These are phyloP conservation scores for Carcharodon carcharias DNA, from an alignment of 2,797 vertebrate species.

Conservation along the genomic window DNA sequence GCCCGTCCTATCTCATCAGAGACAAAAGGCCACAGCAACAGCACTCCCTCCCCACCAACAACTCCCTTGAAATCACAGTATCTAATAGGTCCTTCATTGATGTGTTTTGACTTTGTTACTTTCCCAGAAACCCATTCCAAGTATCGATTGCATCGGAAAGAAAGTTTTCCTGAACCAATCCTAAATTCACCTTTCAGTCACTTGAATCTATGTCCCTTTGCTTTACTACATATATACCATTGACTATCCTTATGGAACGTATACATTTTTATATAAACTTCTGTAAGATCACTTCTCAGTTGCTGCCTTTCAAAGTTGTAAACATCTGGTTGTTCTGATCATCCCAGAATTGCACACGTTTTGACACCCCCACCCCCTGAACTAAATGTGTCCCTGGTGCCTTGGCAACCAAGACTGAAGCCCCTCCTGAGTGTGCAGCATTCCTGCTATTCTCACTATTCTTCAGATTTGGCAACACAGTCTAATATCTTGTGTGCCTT, in stretches of 20 bases:
- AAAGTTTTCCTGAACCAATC: neutral
- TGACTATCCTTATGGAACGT: neutral
- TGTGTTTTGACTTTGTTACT: neutral
- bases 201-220: neutral
- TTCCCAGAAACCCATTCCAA: neutral
- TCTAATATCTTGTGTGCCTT: neutral
- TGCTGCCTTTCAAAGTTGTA: neutral
- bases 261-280: no score
- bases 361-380: neutral
- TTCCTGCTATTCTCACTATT: neutral
- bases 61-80: neutral
- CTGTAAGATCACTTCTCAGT: neutral
- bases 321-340: neutral
- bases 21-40: neutral
- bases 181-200: neutral
- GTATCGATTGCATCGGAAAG: neutral
- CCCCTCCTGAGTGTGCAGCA: neutral
- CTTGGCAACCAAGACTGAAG: neutral
- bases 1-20: neutral
- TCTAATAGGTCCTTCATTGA: neutral
- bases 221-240: neutral
- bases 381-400: neutral
- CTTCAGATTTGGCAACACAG: neutral
- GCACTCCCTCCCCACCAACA: neutral
- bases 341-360: neutral